A percentile compares a stretch with the other conserved stretches of the same genome.
phyloP scores from a whole-genome alignment of 2,797 vertebrate genomes.

The Darevskia nairensis region DNA sequence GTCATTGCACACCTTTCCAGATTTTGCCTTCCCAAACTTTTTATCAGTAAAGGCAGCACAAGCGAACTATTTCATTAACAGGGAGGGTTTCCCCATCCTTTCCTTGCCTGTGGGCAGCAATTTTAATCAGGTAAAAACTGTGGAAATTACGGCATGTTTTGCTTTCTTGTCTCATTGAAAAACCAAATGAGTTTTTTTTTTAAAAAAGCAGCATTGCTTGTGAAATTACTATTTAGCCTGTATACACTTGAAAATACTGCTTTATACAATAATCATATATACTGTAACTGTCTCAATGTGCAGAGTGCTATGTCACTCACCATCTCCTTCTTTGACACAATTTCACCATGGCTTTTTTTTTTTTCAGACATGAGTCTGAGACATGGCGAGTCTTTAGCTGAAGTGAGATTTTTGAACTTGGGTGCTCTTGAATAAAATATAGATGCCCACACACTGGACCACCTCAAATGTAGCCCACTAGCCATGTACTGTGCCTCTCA shows the following conservation, averaged over 20 bases:
- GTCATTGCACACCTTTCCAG: conserved; percentile 48
- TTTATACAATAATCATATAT: neutral
- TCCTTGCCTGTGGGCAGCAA: neutral
- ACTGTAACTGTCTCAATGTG: neutral
- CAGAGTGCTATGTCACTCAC: neutral
- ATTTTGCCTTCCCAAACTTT: conserved; percentile 40
- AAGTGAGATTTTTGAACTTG: neutral
- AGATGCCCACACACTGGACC: neutral
- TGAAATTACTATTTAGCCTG: neutral
- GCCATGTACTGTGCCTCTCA: neutral
- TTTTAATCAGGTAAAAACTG: neutral
- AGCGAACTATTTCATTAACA: neutral
- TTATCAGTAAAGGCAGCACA: neutral
- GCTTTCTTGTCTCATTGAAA: neutral
- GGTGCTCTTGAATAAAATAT: neutral
- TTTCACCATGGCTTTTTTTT: neutral
- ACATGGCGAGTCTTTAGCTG: neutral
- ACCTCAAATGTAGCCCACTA: neutral
- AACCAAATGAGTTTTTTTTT: neutral
- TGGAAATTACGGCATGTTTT: neutral
- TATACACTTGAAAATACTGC: neutral
- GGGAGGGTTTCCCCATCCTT: neutral
- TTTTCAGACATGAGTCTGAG: neutral
- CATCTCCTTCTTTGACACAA: neutral
- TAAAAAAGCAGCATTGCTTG: neutral